Percentiles rank a stretch among this genome's conserved stretches.
phyloP scores from a whole-genome alignment of 2,113 vertebrate genomes.

The Pelecanoides urinatrix region DNA sequence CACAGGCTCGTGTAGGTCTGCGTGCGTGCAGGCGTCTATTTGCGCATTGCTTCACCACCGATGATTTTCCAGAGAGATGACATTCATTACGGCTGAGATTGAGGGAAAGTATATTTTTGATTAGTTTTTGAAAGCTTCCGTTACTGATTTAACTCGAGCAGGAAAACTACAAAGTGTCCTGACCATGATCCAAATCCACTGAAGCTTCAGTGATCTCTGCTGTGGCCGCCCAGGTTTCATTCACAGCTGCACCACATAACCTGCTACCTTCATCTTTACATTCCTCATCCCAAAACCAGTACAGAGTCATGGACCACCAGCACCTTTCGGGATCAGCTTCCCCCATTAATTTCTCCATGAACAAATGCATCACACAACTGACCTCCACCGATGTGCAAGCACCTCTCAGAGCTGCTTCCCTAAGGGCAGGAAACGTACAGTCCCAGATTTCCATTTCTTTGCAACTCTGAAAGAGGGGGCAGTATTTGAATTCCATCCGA shows the following conservation, averaged over 20 bases:
- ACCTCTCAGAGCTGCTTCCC: neutral
- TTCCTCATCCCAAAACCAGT: neutral
- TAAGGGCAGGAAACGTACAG: neutral
- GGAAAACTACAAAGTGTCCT: neutral
- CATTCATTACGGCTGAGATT: neutral
- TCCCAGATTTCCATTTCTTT: neutral
- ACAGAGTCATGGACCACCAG: neutral
- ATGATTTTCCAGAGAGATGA: neutral
- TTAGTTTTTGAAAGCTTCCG: neutral
- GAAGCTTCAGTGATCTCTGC: neutral
- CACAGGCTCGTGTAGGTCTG: accelerated
- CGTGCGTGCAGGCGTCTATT: neutral
- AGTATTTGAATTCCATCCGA: conserved; percentile 13
- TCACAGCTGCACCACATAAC: neutral
- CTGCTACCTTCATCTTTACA: neutral
- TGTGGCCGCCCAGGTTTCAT: neutral
- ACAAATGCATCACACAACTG: neutral
- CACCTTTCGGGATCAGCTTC: neutral
- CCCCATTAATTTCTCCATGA: neutral
- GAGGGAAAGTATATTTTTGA: neutral
- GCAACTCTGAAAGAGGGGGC: neutral
- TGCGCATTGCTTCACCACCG: neutral
- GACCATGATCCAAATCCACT: neutral
- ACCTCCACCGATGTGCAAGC: neutral
- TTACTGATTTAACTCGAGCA: neutral